These are phyloP conservation scores for Agonopterix alstromeriana DNA, from an alignment of 2,888 invertebrate species.

Conservation along the genomic window DNA sequence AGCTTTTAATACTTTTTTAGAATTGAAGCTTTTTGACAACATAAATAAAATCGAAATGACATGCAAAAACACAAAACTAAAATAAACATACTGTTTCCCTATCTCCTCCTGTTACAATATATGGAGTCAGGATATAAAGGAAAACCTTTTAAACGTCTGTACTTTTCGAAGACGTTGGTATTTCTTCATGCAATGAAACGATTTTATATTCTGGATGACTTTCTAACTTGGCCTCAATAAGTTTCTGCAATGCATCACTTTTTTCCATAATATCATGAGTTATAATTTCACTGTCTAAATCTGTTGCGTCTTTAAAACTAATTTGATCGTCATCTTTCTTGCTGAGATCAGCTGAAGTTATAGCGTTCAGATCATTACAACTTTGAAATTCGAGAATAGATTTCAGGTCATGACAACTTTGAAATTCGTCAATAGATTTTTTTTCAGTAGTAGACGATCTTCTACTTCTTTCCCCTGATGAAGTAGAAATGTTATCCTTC, in stretches of 20 bases:
- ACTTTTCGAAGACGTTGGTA: constrained; percentile 53
- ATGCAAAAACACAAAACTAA: constrained; percentile 28
- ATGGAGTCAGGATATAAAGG: constrained; percentile 29
- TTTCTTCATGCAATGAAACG: constrained; percentile 51
- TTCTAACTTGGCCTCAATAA: constrained; percentile 61
- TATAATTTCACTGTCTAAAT: constrained; percentile 34
- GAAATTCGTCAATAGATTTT: constrained; percentile 37
- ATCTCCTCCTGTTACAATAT: constrained; percentile 29
- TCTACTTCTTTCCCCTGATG: constrained; percentile 45
- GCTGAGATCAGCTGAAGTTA: constrained; percentile 10
- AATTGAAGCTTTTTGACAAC: too few species aligned
- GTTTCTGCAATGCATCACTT: constrained; percentile 57
- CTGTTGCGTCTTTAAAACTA: constrained; percentile 36
- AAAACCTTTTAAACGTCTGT: constrained; percentile 56
- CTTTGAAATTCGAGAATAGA: constrained; percentile 46
- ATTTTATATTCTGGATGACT: constrained; percentile 64
- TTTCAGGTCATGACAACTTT: constrained; percentile 39
- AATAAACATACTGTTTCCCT: constrained; percentile 60
- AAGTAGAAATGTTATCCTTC: constrained; percentile 43
- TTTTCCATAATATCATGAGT: constrained; percentile 53
- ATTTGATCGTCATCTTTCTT: constrained; percentile 27
- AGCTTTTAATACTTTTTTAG: too few species aligned
- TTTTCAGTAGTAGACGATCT: constrained; percentile 46
- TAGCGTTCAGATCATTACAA: constrained; percentile 31
- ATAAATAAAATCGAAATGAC: neutral